Evolutionary conservation across 2,888 invertebrate species (phyloP).

Genomic region (Lasioglossum figueresi): DNA sequence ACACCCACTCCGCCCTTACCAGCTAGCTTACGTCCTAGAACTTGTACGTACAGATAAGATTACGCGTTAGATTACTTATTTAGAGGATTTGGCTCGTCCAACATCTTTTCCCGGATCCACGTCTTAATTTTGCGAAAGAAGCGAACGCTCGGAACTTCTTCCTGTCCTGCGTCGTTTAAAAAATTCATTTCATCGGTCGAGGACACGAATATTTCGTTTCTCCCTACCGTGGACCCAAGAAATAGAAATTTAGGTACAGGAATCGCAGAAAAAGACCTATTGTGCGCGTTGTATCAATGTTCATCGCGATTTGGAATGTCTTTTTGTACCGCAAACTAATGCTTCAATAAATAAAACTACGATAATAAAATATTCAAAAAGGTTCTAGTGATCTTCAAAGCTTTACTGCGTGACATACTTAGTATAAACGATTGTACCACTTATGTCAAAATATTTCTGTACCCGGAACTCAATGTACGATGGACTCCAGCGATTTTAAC

Average conservation of each 20-base stretch:
- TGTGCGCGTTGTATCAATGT: constrained; percentile 1
- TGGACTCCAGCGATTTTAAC: constrained; percentile 10
- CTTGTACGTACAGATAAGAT: constrained; percentile 53
- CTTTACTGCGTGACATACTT: constrained; percentile 31
- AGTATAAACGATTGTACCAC: constrained; percentile 66
- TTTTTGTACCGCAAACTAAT: background rate
- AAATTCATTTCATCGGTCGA: background rate
- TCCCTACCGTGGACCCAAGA: background rate
- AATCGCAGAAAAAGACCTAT: background rate
- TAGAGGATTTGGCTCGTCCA: constrained; percentile 11
- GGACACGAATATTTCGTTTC: background rate
- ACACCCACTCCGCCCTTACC: constrained; percentile 24
- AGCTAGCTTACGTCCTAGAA: constrained; percentile 41
- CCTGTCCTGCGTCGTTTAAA: background rate
- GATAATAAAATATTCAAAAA: background rate
- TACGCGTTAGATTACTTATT: constrained; percentile 34
- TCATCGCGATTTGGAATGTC: background rate
- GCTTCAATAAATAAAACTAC: background rate
- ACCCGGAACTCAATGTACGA: constrained; percentile 22
- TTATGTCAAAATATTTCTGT: constrained; percentile 56
- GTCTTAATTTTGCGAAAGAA: background rate
- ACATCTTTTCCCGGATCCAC: background rate
- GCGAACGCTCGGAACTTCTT: constrained; percentile 16
- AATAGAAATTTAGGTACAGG: background rate
- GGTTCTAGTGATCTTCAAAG: constrained; percentile 19